Evolutionary conservation across 2,888 invertebrate genomes (phyloP).

Genomic region (Bunonema sp.): DNA sequence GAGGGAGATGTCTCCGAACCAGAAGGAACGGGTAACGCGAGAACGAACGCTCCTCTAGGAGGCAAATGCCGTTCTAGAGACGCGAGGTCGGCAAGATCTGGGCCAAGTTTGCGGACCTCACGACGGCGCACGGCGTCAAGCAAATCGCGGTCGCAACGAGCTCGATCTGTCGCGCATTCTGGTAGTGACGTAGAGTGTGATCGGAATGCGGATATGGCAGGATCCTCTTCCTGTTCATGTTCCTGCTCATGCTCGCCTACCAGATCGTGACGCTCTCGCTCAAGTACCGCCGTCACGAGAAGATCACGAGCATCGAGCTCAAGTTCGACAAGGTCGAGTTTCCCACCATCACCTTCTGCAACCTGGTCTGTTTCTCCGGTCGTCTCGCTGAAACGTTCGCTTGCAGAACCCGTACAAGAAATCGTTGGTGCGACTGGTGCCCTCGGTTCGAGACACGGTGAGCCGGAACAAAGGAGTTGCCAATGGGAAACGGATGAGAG

Average conservation of each 20-base stretch:
- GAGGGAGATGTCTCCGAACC: too few species aligned
- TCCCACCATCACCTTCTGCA: constrained; percentile 28
- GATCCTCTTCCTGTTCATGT: constrained; percentile 8
- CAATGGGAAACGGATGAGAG: too few species aligned
- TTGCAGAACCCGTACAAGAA: constrained; percentile 25
- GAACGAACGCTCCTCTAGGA: too few species aligned
- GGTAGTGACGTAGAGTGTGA: too few species aligned
- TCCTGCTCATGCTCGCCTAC: constrained; percentile 9
- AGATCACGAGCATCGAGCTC: constrained; percentile 25
- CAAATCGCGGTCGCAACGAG: constrained; percentile 2
- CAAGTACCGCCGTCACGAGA: constrained; percentile 18
- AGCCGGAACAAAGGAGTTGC: too few species aligned
- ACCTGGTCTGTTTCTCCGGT: too few species aligned
- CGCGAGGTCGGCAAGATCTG: too few species aligned
- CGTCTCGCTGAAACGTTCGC: too few species aligned
- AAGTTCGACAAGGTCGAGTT: constrained; percentile 29
- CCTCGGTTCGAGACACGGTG: constrained; percentile 25
- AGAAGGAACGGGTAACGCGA: too few species aligned
- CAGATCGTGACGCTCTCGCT: too few species aligned
- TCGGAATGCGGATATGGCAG: too few species aligned
- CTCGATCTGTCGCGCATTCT: neutral
- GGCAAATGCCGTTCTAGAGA: too few species aligned
- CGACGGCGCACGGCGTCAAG: constrained; percentile 26
- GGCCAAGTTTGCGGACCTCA: constrained; percentile 22
- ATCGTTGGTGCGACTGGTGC: constrained; percentile 23